Percentiles rank a stretch among this genome's conserved stretches.
phyloP scores from a whole-genome alignment of 1,140 invertebrate genomes.

The Caerostris extrusa region DNA sequence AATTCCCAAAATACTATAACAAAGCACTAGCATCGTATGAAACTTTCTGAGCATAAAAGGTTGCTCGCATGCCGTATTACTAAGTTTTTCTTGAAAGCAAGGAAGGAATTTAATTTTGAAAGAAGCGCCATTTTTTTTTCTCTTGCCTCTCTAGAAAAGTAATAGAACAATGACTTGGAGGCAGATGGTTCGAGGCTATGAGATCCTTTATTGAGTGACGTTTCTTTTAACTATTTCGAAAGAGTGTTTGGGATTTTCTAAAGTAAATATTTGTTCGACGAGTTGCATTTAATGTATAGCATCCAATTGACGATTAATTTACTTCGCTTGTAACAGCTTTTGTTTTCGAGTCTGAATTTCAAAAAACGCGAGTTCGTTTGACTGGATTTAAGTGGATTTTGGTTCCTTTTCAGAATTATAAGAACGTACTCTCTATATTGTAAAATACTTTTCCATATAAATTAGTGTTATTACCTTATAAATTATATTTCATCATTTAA shows the following conservation, averaged over 20 bases:
- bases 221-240: background rate
- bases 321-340: background rate
- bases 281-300: background rate
- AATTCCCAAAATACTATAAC: constrained; percentile 24
- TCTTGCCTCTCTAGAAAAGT: background rate
- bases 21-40: background rate
- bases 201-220: background rate
- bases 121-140: background rate
- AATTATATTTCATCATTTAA: too few species aligned
- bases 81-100: background rate
- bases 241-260: background rate
- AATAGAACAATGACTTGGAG: constrained; percentile 2
- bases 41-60: background rate
- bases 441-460: too few species aligned
- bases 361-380: background rate
- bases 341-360: background rate
- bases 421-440: too few species aligned
- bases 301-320: constrained; percentile 10
- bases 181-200: background rate
- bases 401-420: too few species aligned
- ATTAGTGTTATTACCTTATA: too few species aligned
- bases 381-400: too few species aligned
- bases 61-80: background rate
- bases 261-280: background rate
- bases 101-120: background rate